Conservation (phyloP, 1,140 invertebrate genomes). For the Scylla paramamosain region DNA sequence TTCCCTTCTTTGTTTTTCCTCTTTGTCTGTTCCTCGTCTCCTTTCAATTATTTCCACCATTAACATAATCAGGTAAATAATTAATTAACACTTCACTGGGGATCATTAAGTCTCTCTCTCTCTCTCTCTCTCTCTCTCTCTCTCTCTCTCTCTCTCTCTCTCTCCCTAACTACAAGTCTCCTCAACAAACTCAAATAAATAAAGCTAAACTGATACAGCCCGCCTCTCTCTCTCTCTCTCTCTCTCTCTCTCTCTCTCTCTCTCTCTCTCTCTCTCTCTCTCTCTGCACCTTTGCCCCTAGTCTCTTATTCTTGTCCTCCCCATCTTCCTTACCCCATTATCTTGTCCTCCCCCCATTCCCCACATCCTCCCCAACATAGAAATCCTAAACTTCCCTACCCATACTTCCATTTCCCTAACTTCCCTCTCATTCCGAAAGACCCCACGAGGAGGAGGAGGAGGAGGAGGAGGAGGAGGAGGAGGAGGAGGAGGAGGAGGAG, state of each 20-base stretch:
- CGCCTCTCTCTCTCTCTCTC: background rate
- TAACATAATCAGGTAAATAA: no score
- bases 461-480: background rate
- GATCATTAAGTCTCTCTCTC: background rate
- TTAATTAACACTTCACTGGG: no score
- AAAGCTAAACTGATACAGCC: no score
- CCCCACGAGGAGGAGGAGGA: no score
- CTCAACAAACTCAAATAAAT: no score
- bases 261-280: background rate
- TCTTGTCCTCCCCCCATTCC: background rate
- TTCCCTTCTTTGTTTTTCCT: background rate
- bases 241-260: background rate
- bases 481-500: constrained; percentile 13
- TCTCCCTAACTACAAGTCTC: background rate
- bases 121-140: constrained; percentile 30
- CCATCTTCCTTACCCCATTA: background rate
- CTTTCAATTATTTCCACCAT: background rate
- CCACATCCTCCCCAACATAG: no score
- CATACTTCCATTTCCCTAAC: background rate
- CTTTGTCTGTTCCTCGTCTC: background rate
- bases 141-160: constrained; percentile 39
- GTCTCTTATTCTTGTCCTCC: background rate
- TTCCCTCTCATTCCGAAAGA: no score
- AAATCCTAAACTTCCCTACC: no score
- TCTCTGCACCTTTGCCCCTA: background rate